Evolutionary conservation across 2,113 vertebrate genomes (phyloP).

Genomic region (Jacana jacana): DNA sequence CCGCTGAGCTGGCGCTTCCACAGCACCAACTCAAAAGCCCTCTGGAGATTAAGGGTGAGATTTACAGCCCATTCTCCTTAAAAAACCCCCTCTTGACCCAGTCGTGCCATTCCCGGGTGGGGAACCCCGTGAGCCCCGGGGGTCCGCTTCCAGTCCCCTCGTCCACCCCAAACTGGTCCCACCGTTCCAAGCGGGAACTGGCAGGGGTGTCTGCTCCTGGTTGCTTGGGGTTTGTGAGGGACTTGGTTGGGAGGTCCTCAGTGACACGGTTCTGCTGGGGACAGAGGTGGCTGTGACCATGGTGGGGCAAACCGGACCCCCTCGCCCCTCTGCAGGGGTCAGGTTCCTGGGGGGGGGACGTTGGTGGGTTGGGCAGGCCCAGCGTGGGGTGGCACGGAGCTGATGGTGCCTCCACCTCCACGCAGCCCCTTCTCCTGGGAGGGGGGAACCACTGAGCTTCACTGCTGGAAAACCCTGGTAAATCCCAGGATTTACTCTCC

Average conservation of each 20-base stretch:
- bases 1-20: background rate
- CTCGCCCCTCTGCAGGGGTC: background rate
- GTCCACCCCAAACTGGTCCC: background rate
- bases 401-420: background rate
- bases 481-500: background rate
- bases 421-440: background rate
- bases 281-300: background rate
- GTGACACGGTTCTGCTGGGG: no score
- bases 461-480: background rate
- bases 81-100: background rate
- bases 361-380: background rate
- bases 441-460: fast-evolving
- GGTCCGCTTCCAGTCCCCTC: no score
- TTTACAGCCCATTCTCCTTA: background rate
- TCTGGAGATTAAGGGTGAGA: background rate
- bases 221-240: background rate
- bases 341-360: no score
- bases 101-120: background rate
- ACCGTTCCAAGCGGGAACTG: background rate
- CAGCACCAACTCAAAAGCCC: background rate
- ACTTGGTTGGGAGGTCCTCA: no score
- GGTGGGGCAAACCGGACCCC: background rate
- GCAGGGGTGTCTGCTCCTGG: background rate
- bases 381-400: background rate
- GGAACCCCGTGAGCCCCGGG: background rate